phyloP scores from a whole-genome alignment of 2,797 vertebrate genomes.

The Melanotaenia parkinsoni region DNA sequence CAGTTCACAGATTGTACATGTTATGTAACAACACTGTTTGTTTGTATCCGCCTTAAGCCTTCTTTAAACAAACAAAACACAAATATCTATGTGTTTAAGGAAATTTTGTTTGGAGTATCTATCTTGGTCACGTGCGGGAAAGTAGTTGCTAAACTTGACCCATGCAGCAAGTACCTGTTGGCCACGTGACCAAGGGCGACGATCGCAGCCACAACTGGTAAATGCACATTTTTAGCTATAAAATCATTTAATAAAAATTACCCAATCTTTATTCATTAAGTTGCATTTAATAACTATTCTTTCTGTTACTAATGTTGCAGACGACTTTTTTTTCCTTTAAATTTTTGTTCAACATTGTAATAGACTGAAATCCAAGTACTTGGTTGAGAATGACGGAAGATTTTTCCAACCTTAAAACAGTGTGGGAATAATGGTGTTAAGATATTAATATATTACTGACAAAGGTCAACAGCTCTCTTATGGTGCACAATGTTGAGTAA shows the following conservation, averaged over 20 bases:
- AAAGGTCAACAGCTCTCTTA: too few relatives aligned
- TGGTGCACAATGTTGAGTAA: too few relatives aligned
- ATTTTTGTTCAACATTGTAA: neutral
- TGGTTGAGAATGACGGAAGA: too few relatives aligned
- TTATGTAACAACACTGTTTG: neutral
- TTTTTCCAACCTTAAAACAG: too few relatives aligned
- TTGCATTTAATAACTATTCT: neutral
- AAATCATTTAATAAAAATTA: neutral
- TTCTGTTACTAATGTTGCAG: neutral
- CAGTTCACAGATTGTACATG: neutral
- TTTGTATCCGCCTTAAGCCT: neutral
- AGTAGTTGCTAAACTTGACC: too few relatives aligned
- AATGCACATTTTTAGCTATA: neutral
- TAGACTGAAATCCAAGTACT: neutral
- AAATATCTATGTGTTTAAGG: too few relatives aligned
- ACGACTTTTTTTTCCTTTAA: neutral
- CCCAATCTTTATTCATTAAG: neutral
- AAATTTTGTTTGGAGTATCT: too few relatives aligned
- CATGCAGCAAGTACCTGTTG: too few relatives aligned
- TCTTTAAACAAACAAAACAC: neutral
- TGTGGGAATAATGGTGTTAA: too few relatives aligned
- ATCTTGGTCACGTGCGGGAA: too few relatives aligned
- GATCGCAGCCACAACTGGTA: too few relatives aligned
- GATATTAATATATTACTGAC: too few relatives aligned
- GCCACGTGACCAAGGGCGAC: neutral